A percentile compares a stretch with the other conserved stretches of the same genome.
phyloP scores from a whole-genome alignment of 2,113 vertebrate species.

The Cettia cetti region DNA sequence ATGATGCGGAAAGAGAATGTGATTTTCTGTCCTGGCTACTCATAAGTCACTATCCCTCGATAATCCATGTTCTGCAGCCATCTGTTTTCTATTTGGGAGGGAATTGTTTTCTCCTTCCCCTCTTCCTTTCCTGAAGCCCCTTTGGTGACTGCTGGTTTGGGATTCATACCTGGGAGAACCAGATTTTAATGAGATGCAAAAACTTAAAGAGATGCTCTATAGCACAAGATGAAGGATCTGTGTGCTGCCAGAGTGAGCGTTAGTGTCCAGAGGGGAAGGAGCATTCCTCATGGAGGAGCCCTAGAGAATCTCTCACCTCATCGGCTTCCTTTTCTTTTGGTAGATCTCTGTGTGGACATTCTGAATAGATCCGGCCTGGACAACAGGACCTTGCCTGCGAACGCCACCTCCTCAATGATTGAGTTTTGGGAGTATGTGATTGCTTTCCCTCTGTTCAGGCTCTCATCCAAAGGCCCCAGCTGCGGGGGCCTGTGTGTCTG shows the following conservation, averaged over 20 bases:
- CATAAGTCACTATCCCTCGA: neutral
- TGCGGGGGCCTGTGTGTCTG: neutral
- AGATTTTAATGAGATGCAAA: neutral
- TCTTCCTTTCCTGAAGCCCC: neutral
- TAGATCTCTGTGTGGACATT: conserved; percentile 81
- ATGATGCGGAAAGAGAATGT: neutral
- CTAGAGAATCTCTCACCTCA: neutral
- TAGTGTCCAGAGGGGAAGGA: neutral
- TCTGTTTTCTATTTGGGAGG: neutral
- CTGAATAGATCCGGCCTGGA: conserved; percentile 59
- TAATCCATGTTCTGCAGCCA: neutral
- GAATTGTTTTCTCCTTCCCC: neutral
- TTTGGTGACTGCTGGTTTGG: neutral
- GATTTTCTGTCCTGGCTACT: neutral
- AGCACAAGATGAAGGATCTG: neutral
- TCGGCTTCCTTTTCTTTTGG: conserved; percentile 27
- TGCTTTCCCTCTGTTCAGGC: neutral
- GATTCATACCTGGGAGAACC: neutral
- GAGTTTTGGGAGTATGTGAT: conserved; percentile 94
- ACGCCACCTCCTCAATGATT: conserved; percentile 81
- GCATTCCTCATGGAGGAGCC: neutral
- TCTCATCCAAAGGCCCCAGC: neutral
- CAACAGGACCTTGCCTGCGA: conserved; percentile 52
- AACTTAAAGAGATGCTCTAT: neutral
- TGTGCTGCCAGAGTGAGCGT: neutral